A percentile compares a stretch with the other conserved stretches of the same genome.
Evolutionary conservation across 2,113 vertebrate species (phyloP).

Genomic region (Chaenogobius annularis): DNA sequence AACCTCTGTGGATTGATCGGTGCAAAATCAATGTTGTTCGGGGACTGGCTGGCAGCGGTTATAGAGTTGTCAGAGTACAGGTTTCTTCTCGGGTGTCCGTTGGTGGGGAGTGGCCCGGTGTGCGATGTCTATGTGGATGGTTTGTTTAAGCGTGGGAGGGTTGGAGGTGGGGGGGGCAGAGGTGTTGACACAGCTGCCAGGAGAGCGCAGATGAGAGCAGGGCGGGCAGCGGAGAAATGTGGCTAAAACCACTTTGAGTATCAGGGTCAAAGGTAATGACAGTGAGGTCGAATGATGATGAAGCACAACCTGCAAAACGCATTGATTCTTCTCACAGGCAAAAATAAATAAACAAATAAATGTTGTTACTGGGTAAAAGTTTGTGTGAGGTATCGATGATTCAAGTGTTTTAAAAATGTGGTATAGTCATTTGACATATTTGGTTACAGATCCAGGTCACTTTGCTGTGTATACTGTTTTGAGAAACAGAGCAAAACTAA

Average conservation of each 20-base stretch:
- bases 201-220: slow-evolving; percentile 37
- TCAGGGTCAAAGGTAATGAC: slow-evolving; percentile 49
- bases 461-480: background rate
- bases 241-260: slow-evolving; percentile 46
- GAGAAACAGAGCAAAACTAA: background rate
- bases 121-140: slow-evolving; percentile 58
- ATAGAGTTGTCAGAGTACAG: slow-evolving; percentile 62
- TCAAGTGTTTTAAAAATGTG: background rate
- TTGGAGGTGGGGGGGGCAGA: slow-evolving; percentile 31
- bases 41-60: slow-evolving; percentile 65
- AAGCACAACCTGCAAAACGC: slow-evolving; percentile 37
- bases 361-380: background rate
- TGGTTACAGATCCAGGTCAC: background rate
- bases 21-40: slow-evolving; percentile 71
- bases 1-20: slow-evolving; percentile 66
- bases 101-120: slow-evolving; percentile 48
- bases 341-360: background rate
- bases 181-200: slow-evolving; percentile 80
- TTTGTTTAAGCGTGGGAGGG: slow-evolving; percentile 66
- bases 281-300: slow-evolving; percentile 31
- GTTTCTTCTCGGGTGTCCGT: slow-evolving; percentile 46
- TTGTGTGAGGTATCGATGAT: background rate
- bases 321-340: slow-evolving; percentile 29
- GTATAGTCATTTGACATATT: too few relatives aligned
- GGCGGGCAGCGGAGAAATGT: slow-evolving; percentile 46